Evolutionary conservation across 2,888 invertebrate genomes (phyloP).

Genomic region (Caenorhabditis macrosperma): DNA sequence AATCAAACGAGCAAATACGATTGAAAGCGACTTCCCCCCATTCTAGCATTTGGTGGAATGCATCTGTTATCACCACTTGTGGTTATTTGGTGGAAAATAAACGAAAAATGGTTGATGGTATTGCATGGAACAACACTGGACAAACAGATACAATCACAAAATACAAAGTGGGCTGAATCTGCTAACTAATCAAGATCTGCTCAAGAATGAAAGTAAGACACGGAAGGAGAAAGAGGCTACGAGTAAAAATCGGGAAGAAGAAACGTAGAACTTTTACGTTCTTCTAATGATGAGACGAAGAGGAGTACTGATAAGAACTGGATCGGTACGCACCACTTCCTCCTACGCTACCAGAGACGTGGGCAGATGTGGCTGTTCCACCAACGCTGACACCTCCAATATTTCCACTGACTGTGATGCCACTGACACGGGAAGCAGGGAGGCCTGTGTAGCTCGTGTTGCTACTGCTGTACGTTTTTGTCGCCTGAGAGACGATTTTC

Average conservation of each 20-base stretch:
- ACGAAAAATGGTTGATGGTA: constrained; percentile 39
- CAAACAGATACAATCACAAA: constrained; percentile 11
- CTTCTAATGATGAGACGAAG: constrained; percentile 22
- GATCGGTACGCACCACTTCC: constrained; percentile 41
- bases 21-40: not conserved
- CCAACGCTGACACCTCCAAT: constrained; percentile 40
- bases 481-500: constrained; percentile 21
- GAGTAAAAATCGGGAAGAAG: not conserved
- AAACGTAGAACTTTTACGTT: not conserved
- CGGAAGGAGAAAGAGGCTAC: not conserved
- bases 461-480: constrained; percentile 34
- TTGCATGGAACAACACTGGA: constrained; percentile 58
- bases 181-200: constrained; percentile 60
- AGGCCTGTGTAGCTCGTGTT: constrained; percentile 29
- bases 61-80: constrained; percentile 30
- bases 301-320: constrained; percentile 24
- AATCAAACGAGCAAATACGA: constrained; percentile 36
- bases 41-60: not conserved
- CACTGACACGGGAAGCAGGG: constrained; percentile 11
- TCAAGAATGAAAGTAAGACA: constrained; percentile 44
- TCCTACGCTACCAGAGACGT: constrained; percentile 8
- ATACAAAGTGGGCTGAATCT: constrained; percentile 3
- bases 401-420: constrained; percentile 35
- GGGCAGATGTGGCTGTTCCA: constrained; percentile 18
- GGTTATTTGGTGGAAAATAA: constrained; percentile 50